Conservation (phyloP, 2,113 vertebrate species). For the Chaetodon trifascialis region DNA sequence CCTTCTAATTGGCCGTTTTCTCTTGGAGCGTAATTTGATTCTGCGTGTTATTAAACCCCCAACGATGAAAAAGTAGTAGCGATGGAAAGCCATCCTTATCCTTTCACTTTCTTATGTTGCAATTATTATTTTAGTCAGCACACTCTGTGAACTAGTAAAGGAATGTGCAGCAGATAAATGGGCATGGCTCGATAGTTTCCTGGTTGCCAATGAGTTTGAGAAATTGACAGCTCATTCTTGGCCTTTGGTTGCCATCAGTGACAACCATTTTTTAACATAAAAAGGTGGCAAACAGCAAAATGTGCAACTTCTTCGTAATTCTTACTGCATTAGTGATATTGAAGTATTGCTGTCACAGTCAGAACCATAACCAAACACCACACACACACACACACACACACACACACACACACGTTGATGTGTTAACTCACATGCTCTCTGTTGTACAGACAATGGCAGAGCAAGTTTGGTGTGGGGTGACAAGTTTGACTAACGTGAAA, state of each 20-base stretch:
- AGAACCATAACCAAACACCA: background rate
- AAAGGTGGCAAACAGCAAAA: too few species aligned
- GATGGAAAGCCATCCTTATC: background rate
- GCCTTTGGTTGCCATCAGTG: too few species aligned
- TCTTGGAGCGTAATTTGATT: background rate
- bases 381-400: too few species aligned
- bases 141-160: background rate
- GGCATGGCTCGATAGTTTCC: too few species aligned
- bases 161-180: background rate
- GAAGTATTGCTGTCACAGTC: background rate
- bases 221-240: too few species aligned
- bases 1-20: background rate
- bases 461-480: background rate
- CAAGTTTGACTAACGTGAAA: background rate
- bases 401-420: too few species aligned
- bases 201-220: too few species aligned
- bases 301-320: too few species aligned
- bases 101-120: slow-evolving; percentile 7
- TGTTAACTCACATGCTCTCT: background rate
- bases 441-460: background rate
- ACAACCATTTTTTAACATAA: too few species aligned
- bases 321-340: background rate
- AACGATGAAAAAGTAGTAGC: background rate
- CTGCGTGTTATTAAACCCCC: too few species aligned
- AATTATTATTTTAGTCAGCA: background rate